Evolutionary conservation across 2,113 vertebrate genomes (phyloP).

Genomic region (Marmota monax): DNA sequence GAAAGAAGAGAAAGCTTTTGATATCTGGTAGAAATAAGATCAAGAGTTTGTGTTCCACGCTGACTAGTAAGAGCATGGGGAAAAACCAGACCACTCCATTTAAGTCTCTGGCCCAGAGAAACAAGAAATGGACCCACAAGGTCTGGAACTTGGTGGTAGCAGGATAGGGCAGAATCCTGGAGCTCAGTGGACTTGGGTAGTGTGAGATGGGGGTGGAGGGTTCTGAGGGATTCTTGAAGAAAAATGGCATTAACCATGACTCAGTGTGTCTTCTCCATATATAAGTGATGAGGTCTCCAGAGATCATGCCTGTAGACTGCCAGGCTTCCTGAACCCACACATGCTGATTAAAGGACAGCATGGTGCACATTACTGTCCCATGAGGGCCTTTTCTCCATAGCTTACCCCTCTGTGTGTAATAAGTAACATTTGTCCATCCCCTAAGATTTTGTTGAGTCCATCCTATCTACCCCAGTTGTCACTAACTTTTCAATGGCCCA

Average conservation of each 20-base stretch:
- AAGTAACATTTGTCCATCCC: background rate
- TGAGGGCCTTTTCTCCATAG: background rate
- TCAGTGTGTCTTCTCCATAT: background rate
- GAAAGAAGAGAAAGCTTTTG: background rate
- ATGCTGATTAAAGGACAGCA: background rate
- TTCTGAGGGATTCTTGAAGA: background rate
- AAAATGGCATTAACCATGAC: background rate
- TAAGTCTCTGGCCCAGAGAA: background rate
- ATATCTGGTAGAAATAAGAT: background rate
- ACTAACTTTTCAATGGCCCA: background rate
- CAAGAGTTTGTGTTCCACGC: background rate
- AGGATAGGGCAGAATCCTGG: background rate
- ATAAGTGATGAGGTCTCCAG: background rate
- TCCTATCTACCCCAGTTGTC: background rate
- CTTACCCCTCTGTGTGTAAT: background rate
- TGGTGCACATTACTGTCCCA: background rate
- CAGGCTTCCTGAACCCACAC: too few species aligned
- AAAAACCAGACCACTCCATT: background rate
- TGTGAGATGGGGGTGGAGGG: background rate
- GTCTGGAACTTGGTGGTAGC: background rate
- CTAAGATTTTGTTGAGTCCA: constrained; percentile 3
- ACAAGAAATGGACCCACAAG: background rate
- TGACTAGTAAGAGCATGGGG: background rate
- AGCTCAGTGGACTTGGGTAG: too few species aligned
- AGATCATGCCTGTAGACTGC: background rate